Base-by-base conservation (phyloP, 2,113 vertebrate genomes). In the Clinocottus analis region DNA sequence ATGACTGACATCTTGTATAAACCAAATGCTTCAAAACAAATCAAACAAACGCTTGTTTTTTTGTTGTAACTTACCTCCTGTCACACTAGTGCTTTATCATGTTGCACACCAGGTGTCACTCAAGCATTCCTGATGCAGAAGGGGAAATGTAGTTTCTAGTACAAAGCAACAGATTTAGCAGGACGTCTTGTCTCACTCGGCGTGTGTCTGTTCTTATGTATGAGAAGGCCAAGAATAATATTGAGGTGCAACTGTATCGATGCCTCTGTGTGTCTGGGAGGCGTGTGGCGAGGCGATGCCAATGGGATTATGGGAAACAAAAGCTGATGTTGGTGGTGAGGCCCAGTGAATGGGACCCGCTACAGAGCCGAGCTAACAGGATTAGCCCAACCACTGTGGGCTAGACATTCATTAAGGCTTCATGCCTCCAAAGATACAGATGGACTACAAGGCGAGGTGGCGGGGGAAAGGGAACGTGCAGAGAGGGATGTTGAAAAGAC, bases 261-360 rank as follows among this genome's bases (percentile, higher is more conserved):
- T 35, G 29, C 19, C 51, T 51, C 29, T 65, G 41, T 62, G 37
- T 63, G 35, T 17, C 63, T n/a, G 27, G 79, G 82, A 27, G 59
- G 55, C 8, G 27, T 64, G 79, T 79, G 89, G 69, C 12, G 39
- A 59, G 43, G 55, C 75, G 2, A n/a, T 60, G 85, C 61, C 73
- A 75, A 74, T 64, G 64, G 84, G 88, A 91, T 89, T 89, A 90
- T 14, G 31, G 7, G 35, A 75, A 84, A 90, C 83, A 91, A 89
- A 91, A 84, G 73, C 62, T 70, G 70, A 77, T 55, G 60, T 33
- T 62, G 79, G 68, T 39, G 80, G 77, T 5, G 75, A 58, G 77
- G 60, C 78, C 47, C 39, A 33, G 25, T 69, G 80, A 90, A 77
- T 68, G 77, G 58, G 49, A 21, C 68, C 61, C 3, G 21, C 71